Percentiles rank a stretch among this genome's conserved stretches.
These are phyloP conservation scores for Cheilosia grossa DNA, from an alignment of 2,888 invertebrate species.

Conservation along the genomic window DNA sequence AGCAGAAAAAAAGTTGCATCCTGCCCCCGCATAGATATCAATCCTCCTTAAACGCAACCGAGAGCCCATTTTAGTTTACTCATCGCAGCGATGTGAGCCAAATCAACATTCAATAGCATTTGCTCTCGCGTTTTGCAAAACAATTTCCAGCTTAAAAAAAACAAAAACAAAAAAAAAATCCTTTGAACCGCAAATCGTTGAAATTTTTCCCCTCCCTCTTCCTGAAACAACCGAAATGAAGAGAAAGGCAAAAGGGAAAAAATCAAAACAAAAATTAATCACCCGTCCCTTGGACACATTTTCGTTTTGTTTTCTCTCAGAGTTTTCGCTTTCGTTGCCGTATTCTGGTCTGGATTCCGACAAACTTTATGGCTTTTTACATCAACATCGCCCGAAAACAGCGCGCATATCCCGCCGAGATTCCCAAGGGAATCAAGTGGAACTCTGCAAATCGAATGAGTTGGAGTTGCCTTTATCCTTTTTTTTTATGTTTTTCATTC, in stretches of 20 bases:
- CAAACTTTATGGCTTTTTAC: conserved; percentile 72
- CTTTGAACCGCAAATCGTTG: conserved; percentile 72
- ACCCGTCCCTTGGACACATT: conserved; percentile 72
- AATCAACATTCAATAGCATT: conserved; percentile 68
- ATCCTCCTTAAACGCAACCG: conserved; percentile 33
- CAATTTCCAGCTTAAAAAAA: conserved; percentile 53
- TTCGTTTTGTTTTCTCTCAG: conserved; percentile 65
- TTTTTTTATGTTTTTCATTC: conserved; percentile 11
- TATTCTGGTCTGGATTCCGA: conserved; percentile 54
- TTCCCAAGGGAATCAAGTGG: conserved; percentile 60
- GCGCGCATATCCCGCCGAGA: conserved; percentile 45
- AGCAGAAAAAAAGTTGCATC: conserved; percentile 8
- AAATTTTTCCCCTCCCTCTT: conserved; percentile 55
- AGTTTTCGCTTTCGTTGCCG: conserved; percentile 63
- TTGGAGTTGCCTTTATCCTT: conserved; percentile 57
- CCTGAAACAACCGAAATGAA: conserved; percentile 5
- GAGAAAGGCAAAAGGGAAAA: conserved; percentile 24
- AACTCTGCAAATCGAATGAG: conserved; percentile 44
- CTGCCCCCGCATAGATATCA: conserved; percentile 34
- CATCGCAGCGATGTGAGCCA: conserved; percentile 26
- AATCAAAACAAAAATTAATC: conserved; percentile 66
- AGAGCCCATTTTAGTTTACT: conserved; percentile 52
- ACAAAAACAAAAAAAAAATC: conserved; percentile 35
- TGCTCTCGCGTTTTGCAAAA: conserved; percentile 37
- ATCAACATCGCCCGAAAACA: conserved; percentile 56